phyloP scores from a whole-genome alignment of 2,113 vertebrate genomes.

The Morphnarchus princeps region DNA sequence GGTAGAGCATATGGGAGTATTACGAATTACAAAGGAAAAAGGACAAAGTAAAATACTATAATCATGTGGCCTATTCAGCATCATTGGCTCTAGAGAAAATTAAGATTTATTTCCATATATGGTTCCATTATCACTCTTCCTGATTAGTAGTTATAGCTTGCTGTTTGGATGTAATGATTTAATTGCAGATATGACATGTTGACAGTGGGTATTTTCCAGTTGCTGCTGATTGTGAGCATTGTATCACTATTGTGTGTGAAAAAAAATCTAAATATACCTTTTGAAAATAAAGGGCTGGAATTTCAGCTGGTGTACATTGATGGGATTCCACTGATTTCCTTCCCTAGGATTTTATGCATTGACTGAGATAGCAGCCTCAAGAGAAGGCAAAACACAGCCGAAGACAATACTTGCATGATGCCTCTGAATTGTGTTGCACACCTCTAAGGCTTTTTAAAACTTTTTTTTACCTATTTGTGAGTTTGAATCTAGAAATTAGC shows the following conservation, averaged over 20 bases:
- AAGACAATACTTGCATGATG: background rate
- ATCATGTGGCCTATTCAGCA: slow-evolving; percentile 10
- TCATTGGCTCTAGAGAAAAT: slow-evolving; percentile 5
- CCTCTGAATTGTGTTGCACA: background rate
- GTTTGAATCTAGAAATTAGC: background rate
- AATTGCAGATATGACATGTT: slow-evolving; percentile 9
- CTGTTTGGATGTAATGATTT: slow-evolving; percentile 44
- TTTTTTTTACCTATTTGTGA: background rate
- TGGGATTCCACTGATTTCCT: background rate
- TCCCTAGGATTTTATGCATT: background rate
- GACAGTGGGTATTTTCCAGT: slow-evolving; percentile 23
- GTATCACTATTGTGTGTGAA: background rate
- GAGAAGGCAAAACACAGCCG: background rate
- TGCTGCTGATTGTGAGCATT: background rate
- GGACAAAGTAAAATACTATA: slow-evolving; percentile 2
- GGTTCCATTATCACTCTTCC: background rate
- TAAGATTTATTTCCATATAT: slow-evolving; percentile 22
- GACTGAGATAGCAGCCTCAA: background rate
- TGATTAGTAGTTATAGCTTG: slow-evolving; percentile 28
- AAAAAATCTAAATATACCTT: background rate
- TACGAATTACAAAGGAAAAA: background rate
- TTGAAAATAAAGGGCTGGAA: background rate
- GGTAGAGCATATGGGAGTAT: background rate
- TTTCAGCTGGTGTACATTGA: background rate
- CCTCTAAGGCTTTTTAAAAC: background rate